Evolutionary conservation across 2,888 invertebrate genomes (phyloP).

Genomic region (Ormyrus labotus): DNA sequence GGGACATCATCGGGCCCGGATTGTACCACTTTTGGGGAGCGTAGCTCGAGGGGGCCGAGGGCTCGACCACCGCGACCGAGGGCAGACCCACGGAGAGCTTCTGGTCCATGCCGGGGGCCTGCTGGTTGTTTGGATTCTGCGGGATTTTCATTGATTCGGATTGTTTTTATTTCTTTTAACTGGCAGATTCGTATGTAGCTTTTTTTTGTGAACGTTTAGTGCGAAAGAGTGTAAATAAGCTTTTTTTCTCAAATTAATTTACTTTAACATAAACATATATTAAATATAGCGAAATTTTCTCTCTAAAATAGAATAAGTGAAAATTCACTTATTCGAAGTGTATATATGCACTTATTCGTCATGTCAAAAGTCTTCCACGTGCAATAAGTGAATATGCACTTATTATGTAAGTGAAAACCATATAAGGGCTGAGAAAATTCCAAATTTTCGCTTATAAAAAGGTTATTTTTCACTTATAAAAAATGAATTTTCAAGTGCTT

Average conservation of each 20-base stretch:
- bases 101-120: slow-evolving; percentile 58
- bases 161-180: slow-evolving; percentile 66
- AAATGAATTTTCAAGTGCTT: too few relatives aligned
- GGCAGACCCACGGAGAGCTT: slow-evolving; percentile 63
- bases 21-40: slow-evolving; percentile 63
- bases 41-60: slow-evolving; percentile 54
- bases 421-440: too few relatives aligned
- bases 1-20: slow-evolving; percentile 45
- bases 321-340: too few relatives aligned
- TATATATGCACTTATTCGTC: too few relatives aligned
- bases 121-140: slow-evolving; percentile 44
- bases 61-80: slow-evolving; percentile 60
- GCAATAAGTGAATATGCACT: too few relatives aligned
- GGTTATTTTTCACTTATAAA: too few relatives aligned
- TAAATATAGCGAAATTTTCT: too few relatives aligned
- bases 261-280: too few relatives aligned
- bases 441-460: too few relatives aligned
- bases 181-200: slow-evolving; percentile 37
- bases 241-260: not conserved
- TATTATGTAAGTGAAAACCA: too few relatives aligned
- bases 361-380: too few relatives aligned
- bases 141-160: not conserved
- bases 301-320: too few relatives aligned
- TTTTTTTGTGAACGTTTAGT: not conserved
- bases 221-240: not conserved